Evolutionary conservation across 1,140 invertebrate genomes (phyloP).

Genomic region (Hyles euphorbiae): DNA sequence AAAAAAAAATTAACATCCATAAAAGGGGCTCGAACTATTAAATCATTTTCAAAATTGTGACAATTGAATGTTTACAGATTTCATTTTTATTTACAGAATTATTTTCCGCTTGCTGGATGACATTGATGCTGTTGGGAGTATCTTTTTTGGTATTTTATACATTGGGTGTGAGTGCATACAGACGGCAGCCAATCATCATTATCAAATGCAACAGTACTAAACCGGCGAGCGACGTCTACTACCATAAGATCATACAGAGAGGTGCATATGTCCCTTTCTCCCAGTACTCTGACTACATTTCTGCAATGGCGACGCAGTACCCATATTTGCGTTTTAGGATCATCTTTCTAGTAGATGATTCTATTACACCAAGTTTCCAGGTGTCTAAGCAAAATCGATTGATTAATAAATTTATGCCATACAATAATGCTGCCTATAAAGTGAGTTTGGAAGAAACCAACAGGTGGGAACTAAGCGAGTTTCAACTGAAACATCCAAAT

Average conservation of each 20-base stretch:
- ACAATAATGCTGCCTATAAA: constrained; percentile 19
- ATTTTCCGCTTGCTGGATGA: constrained; percentile 60
- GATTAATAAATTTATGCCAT: constrained; percentile 33
- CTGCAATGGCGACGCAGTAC: constrained; percentile 44
- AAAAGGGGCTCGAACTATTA: no score
- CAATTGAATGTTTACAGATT: no score
- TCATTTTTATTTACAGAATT: constrained; percentile 43
- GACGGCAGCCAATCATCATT: constrained; percentile 40
- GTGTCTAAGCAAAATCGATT: constrained; percentile 23
- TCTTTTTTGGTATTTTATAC: constrained; percentile 53
- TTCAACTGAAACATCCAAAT: constrained; percentile 43
- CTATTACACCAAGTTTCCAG: constrained; percentile 22
- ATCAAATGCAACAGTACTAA: constrained; percentile 44
- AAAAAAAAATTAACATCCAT: no score
- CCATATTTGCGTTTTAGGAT: constrained; percentile 43
- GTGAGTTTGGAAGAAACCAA: constrained; percentile 28
- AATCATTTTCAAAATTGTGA: no score
- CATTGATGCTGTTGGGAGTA: constrained; percentile 47
- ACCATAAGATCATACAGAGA: constrained; percentile 43
- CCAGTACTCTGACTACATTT: constrained; percentile 45
- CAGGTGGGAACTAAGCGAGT: constrained; percentile 34
- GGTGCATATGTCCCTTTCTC: constrained; percentile 32
- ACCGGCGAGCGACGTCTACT: constrained; percentile 44
- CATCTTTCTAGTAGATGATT: constrained; percentile 52
- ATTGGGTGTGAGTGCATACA: constrained; percentile 42